Percentiles rank a stretch among this genome's conserved stretches.
These are phyloP conservation scores for Trichechus manatus DNA, from an alignment of 2,113 vertebrate genomes.

Conservation along the genomic window DNA sequence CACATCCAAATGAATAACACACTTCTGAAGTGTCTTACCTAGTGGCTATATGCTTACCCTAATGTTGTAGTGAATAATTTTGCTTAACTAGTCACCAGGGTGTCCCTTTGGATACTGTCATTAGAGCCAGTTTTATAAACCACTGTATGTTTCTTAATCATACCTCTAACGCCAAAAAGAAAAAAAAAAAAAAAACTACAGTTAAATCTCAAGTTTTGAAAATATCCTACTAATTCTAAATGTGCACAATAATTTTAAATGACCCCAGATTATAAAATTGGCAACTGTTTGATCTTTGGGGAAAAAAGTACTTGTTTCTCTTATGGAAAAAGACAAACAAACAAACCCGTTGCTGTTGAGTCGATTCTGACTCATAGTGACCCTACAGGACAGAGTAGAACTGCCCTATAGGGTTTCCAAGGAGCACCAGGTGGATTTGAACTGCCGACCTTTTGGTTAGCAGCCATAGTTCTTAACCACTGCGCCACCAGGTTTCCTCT, in stretches of 20 bases:
- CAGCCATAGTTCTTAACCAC: too few relatives aligned
- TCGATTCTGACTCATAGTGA: too few relatives aligned
- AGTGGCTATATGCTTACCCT: background rate
- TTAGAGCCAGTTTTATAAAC: background rate
- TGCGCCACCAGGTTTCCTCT: too few relatives aligned
- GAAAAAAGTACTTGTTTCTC: constrained; percentile 1
- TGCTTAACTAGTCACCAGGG: constrained; percentile 23
- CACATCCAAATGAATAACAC: background rate
- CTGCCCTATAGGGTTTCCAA: too few relatives aligned
- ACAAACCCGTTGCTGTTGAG: too few relatives aligned
- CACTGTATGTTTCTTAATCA: background rate
- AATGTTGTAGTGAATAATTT: background rate
- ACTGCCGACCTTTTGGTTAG: too few relatives aligned
- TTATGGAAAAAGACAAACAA: background rate
- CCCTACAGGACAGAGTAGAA: too few relatives aligned
- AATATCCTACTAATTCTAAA: background rate
- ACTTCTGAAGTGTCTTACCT: background rate
- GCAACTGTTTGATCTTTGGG: background rate
- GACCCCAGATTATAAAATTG: background rate
- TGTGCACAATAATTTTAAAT: constrained; percentile 42
- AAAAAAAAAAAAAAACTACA: background rate
- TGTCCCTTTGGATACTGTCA: constrained; percentile 1
- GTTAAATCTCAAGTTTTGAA: constrained; percentile 49
- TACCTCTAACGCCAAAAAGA: background rate
- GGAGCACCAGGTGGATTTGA: too few relatives aligned